phyloP scores from a whole-genome alignment of 2,113 vertebrate species.

The Embiotoca jacksoni region DNA sequence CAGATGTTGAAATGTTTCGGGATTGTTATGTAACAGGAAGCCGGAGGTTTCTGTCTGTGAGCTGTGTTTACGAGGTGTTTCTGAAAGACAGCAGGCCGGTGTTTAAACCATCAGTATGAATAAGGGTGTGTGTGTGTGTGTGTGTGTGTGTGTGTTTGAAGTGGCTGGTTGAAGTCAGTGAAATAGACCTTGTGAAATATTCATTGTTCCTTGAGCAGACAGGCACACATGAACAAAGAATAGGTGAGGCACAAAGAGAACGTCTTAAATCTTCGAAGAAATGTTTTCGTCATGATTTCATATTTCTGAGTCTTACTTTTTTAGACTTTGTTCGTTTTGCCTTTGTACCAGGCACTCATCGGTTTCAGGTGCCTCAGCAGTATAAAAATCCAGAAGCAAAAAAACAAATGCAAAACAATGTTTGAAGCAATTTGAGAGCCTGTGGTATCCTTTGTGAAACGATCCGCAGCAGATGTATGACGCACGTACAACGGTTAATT shows the following conservation, averaged over 20 bases:
- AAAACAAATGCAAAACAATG: no score
- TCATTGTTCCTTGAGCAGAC: neutral
- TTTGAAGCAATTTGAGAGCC: no score
- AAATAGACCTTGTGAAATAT: slow-evolving; percentile 37
- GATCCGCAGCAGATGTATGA: no score
- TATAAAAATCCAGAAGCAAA: no score
- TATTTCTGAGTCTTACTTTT: no score
- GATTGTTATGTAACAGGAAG: slow-evolving; percentile 26
- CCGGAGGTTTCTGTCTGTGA: neutral
- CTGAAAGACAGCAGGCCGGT: slow-evolving; percentile 17
- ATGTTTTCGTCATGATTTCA: no score
- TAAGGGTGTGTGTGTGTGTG: neutral
- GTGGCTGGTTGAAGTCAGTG: slow-evolving; percentile 5
- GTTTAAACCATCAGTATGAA: neutral
- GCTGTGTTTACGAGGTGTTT: neutral
- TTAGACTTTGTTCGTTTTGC: no score
- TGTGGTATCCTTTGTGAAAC: no score
- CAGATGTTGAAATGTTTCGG: slow-evolving; percentile 17
- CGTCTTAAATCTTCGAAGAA: no score
- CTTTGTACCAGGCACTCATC: no score
- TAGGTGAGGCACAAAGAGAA: neutral
- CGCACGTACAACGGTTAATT: no score
- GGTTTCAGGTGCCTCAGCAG: no score
- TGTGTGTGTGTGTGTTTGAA: slow-evolving; percentile 1
- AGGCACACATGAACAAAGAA: neutral